Base-by-base conservation (phyloP, 53 echinoderm and acorn worm species). In the Stichopus horrens region DNA sequence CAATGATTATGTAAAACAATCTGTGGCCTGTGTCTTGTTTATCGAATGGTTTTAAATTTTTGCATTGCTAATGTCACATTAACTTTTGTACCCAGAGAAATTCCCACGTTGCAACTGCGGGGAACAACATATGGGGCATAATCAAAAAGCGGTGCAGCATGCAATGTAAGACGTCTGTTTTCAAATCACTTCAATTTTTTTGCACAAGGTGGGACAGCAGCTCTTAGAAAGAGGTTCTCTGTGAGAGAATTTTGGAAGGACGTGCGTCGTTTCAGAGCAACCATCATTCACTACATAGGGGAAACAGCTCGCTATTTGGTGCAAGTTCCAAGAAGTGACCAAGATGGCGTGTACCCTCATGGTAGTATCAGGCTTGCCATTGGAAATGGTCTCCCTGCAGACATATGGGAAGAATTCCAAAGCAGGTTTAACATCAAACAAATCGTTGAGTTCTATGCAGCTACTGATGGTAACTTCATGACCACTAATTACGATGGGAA, bases 401-500 rank as follows among this genome's bases (percentile, higher is more conserved):
- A 97, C 55, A 92, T 97, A 53, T 97, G 97, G 97, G 9, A 71
- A 56, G 92, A 97, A 21, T 97, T 97, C 83, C 66, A 97, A 53
- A 83, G 75, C 2, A 89, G 97, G 0, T 97, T 97, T 76, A 93
- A 95, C 55, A 94, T 97, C 75, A 55, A 67, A 7, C 88, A 57
- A 4, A 95, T 97, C 8, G 90, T 89, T 18, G 97, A 97, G 86
- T 90, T 95, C 73, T 97, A 92, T 77, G 95, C 94, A 18, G 91
- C 97, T 10, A 92, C 94, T 4, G 97, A 97, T 68, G 95, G 90
- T 20, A 94, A 93, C 86, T 90, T 86, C 9, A 75, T 91, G 52
- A 86, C 94, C 58, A 23, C 91, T 14, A 97, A 97, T 79, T 21
- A 83, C 0, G 93, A 97, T 58, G 93, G 89, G 4, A 94, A 89